Percentiles rank a stretch among this genome's conserved stretches.
phyloP scores from a whole-genome alignment of 1,140 invertebrate species.

The Chrysoperla carnea region DNA sequence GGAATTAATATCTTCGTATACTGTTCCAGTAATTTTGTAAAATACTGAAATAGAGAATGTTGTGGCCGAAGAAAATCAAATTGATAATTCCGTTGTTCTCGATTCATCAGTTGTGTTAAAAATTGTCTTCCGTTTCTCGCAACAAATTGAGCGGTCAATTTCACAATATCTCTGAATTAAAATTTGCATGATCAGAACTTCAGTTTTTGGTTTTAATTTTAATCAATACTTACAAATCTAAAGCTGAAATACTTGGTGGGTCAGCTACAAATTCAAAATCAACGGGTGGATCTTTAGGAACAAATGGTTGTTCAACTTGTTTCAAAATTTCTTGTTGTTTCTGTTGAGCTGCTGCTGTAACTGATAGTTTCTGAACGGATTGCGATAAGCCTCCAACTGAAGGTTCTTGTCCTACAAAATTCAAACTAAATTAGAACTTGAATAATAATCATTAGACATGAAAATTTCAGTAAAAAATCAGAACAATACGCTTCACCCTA shows the following conservation, averaged over 20 bases:
- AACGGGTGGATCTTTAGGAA: slow-evolving; percentile 86
- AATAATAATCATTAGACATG: no score
- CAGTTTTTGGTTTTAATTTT: slow-evolving; percentile 7
- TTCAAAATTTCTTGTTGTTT: slow-evolving; percentile 80
- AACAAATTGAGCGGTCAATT: slow-evolving; percentile 96
- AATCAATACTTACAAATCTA: slow-evolving; percentile 63
- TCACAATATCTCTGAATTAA: slow-evolving; percentile 75
- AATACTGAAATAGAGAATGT: slow-evolving; percentile 97
- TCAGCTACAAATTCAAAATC: slow-evolving; percentile 98
- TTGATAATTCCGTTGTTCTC: slow-evolving; percentile 95
- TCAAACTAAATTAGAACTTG: no score
- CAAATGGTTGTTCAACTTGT: slow-evolving; percentile 71
- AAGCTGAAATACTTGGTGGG: slow-evolving; percentile 95
- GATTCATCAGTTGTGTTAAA: slow-evolving; percentile 94
- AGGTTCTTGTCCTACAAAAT: slow-evolving; percentile 24
- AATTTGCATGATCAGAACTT: no score
- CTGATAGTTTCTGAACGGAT: slow-evolving; percentile 29
- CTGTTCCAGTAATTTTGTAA: slow-evolving; percentile 94
- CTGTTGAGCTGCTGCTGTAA: slow-evolving; percentile 56
- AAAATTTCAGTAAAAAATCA: no score
- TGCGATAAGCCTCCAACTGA: slow-evolving; percentile 12
- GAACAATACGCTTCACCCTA: no score
- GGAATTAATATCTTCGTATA: slow-evolving; percentile 94
- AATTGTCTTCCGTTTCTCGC: slow-evolving; percentile 96
- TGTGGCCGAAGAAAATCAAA: slow-evolving; percentile 98